Conservation (phyloP, 2,797 vertebrate species). For the Sarcoramphus papa region DNA sequence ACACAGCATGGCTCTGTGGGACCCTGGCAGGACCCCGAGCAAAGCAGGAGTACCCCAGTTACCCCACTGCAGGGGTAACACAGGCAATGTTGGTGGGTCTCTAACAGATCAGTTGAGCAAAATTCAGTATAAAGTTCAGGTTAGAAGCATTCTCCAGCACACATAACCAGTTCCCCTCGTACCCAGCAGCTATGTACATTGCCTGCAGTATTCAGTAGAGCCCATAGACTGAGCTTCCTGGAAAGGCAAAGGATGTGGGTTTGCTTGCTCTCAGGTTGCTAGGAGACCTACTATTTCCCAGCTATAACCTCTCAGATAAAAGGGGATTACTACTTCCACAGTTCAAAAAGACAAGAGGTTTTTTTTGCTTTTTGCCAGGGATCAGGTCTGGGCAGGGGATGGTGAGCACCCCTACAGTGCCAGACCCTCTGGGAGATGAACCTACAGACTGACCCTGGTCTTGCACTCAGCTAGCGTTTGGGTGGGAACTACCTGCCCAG, state of each 20-base stretch:
- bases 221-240: not conserved
- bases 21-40: accelerated
- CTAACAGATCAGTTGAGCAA: not conserved
- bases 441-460: too few relatives aligned
- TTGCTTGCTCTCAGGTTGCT: not conserved
- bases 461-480: accelerated
- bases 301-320: not conserved
- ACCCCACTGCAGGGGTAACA: not conserved
- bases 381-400: not conserved
- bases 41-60: not conserved
- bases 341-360: not conserved
- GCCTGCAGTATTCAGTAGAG: not conserved
- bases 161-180: not conserved
- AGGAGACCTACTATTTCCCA: not conserved
- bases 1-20: accelerated
- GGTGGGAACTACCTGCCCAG: not conserved
- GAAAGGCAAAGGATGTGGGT: not conserved
- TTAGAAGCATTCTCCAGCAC: not conserved
- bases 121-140: not conserved
- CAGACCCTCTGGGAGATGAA: not conserved
- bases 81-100: not conserved
- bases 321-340: not conserved
- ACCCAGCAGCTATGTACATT: not conserved
- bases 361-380: not conserved
- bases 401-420: not conserved